These are phyloP conservation scores for Eremobia ochroleuca DNA, from an alignment of 2,888 invertebrate genomes.

Conservation along the genomic window DNA sequence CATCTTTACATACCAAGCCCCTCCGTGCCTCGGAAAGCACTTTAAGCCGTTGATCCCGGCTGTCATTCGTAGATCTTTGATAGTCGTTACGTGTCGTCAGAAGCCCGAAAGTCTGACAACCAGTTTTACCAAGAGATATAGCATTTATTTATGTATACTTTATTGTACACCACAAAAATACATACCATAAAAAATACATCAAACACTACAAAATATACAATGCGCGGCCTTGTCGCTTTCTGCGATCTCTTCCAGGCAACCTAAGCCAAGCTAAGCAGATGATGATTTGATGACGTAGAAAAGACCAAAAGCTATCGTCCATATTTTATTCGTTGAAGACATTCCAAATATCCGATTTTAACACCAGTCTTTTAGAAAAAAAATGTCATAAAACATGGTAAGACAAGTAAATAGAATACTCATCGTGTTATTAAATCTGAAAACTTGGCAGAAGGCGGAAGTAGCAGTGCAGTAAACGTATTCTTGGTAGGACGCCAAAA, in stretches of 20 bases:
- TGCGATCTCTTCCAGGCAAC: too few species aligned
- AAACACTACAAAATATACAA: too few species aligned
- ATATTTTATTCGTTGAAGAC: too few species aligned
- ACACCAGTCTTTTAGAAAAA: neutral
- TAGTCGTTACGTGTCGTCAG: neutral
- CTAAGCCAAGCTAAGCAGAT: too few species aligned
- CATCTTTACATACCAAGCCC: neutral
- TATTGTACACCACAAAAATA: too few species aligned
- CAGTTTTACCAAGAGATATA: neutral
- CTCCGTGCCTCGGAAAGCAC: neutral
- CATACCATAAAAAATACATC: too few species aligned
- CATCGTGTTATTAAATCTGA: slow-evolving; percentile 26
- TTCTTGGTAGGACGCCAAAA: slow-evolving; percentile 45
- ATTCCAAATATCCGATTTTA: neutral
- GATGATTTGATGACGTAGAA: neutral
- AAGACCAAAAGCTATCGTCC: neutral
- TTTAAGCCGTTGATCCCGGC: neutral
- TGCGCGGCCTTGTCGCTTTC: too few species aligned
- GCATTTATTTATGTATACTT: too few species aligned
- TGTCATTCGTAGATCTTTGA: neutral
- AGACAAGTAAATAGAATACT: slow-evolving; percentile 21
- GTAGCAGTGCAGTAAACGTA: slow-evolving; percentile 23
- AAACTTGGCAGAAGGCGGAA: slow-evolving; percentile 43
- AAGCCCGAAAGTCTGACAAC: neutral
- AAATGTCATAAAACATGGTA: slow-evolving; percentile 12